Evolutionary conservation across 2,888 invertebrate species (phyloP), one percentile per base, ranked within the genome.

Genomic region (Halictus ligatus): DNA sequence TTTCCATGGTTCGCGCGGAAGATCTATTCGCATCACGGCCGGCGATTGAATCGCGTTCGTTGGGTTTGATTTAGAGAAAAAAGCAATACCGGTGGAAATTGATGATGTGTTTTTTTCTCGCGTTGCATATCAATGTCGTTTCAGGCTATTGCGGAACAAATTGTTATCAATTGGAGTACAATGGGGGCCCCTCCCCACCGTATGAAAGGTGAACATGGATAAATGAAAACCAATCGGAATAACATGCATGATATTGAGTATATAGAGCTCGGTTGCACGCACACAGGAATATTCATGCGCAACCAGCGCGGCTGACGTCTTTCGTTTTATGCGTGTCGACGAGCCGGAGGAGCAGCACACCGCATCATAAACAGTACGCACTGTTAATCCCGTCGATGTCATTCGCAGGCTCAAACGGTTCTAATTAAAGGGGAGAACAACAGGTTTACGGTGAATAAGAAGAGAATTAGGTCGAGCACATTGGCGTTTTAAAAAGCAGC

Each of bases 321-420:
- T 60, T 50, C 73, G 18, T n/a, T 13, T 25, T 43, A 75, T 43
- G 64, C 29, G 81, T 50, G 72, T 75, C 43, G 76, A 46, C 15
- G 71, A 67, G 35, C 1, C 1, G 35, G 43, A 18, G 35, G 43
- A 18, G 40, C 12, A 75, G 64, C 67, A n/a, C 54, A 48, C 3
- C 21, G 75, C 76, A 79, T 79, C 83, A 80, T 77, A 77, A 80
- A 76, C 76, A 79, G 71, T 58, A 58, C 50, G 74, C 69, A 35
- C 74, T 67, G 85, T 84, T 78, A 80, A 78, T 84, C 75, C 50
- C 40, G 84, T 78, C 84, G 84, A 80, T 84, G 85, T 84, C 84
- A 75, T 80, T 84, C 78, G 75, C 80, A 84, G 84, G 29, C 77
- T 80, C 74, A 58, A 84, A 78, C 85, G 75, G 40, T 84, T 84